Evolutionary conservation across 2,888 invertebrate species (phyloP), one percentile per base, ranked within the genome.

Genomic region (Leptinotarsa haldemani): DNA sequence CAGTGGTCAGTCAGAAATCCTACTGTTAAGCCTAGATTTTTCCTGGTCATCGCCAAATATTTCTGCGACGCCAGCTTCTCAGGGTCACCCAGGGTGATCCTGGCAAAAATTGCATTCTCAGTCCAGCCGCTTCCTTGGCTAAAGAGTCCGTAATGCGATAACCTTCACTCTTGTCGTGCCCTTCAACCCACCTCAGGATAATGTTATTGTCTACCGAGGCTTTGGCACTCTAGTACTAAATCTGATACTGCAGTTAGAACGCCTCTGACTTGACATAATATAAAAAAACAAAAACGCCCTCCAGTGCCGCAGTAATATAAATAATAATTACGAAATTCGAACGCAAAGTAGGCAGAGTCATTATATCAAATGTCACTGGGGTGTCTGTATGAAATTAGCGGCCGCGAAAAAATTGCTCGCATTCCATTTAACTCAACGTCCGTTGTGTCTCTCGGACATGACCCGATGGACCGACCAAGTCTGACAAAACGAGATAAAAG

Each of bases 401-500:
- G 72, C 69, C 74, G 68, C 66, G 65, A n/a, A 69, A 74, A 80
- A 82, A 81, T 81, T 78, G 81, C 81, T 74, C 80, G 81, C 82
- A 81, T 82, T 83, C 80, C 81, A 82, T 82, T 81, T 80, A 79
- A 79, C 77, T 77, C 77, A 4, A 13, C 74, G 74, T 76, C 74
- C 72, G 68, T 65, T 69, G 71, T 70, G 75, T 71, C 73, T 75
- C 74, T 77, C 74, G 77, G 78, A 81, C 82, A 81, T 76, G 70
- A 76, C 75, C 80, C 81, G 78, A 80, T 83, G 82, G 81, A 82
- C 82, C 82, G 79, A 82, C 81, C 81, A 81, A 81, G 83, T 81
- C 83, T 84, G 83, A 83, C 83, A 84, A 84, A 84, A 84, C 83
- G 81, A 84, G 83, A 84, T 84, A 85, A 86, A 86, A 86, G 83